Evolutionary conservation across 2,888 invertebrate species (phyloP).

Genomic region (Willowsia nigromaculata): DNA sequence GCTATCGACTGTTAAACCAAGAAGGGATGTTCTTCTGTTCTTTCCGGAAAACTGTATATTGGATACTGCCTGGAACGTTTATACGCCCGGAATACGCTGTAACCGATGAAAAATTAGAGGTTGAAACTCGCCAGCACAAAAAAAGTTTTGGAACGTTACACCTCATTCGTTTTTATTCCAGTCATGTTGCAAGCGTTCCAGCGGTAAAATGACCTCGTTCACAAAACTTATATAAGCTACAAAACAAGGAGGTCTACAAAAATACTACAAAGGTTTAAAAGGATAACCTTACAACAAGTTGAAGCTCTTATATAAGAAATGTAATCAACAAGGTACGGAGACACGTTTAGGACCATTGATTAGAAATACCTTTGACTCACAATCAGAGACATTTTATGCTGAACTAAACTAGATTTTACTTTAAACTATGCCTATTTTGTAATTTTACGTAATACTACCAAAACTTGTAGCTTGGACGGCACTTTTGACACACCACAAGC

Average conservation of each 20-base stretch:
- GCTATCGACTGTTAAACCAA: constrained; percentile 33
- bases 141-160: not conserved
- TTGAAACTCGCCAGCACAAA: not conserved
- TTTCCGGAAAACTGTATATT: not conserved
- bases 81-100: not conserved
- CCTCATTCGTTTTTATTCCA: not conserved
- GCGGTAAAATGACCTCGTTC: not conserved
- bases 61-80: not conserved
- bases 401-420: too few relatives aligned
- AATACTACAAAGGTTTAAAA: not conserved
- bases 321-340: not conserved
- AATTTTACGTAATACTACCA: not conserved
- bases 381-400: not conserved
- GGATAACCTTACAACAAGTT: not conserved
- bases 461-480: not conserved
- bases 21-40: not conserved
- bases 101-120: not conserved
- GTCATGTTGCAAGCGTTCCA: not conserved
- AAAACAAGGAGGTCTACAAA: not conserved
- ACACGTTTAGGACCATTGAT: not conserved
- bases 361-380: not conserved
- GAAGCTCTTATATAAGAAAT: not conserved
- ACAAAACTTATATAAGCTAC: not conserved
- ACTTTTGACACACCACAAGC: not conserved
- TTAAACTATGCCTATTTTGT: not conserved